Evolutionary conservation across 2,888 invertebrate genomes (phyloP).

Genomic region (Xylota segnis): DNA sequence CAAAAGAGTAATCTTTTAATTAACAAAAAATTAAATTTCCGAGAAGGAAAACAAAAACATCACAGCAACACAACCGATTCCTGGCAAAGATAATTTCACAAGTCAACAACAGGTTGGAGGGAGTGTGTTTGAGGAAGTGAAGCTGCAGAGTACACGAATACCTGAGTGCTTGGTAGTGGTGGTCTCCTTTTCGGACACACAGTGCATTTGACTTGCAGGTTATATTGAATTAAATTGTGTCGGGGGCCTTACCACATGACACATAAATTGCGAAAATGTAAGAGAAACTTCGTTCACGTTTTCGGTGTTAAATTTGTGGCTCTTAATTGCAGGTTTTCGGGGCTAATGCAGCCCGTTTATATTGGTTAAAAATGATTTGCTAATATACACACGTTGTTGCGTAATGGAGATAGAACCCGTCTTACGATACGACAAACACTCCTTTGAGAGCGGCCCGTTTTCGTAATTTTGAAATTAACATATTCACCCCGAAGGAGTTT

Average conservation of each 20-base stretch:
- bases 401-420: conserved; percentile 28
- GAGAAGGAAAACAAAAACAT: conserved; percentile 19
- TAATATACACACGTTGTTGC: conserved; percentile 56
- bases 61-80: conserved; percentile 13
- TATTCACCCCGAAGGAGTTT: conserved; percentile 18
- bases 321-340: conserved; percentile 61
- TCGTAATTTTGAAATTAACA: conserved; percentile 37
- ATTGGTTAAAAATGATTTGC: conserved; percentile 48
- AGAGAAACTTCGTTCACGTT: conserved; percentile 58
- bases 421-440: conserved; percentile 4
- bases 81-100: conserved; percentile 59
- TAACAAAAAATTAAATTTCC: conserved; percentile 63
- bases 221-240: conserved; percentile 68
- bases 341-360: conserved; percentile 26
- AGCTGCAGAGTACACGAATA: conserved; percentile 4
- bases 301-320: conserved; percentile 69
- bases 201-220: conserved; percentile 19
- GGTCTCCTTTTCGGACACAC: conserved; percentile 9
- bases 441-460: conserved; percentile 21
- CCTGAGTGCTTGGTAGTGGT: conserved; percentile 1
- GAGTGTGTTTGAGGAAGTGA: conserved; percentile 11
- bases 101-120: conserved; percentile 30
- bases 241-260: conserved; percentile 66
- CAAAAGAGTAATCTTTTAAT: conserved; percentile 59
- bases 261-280: conserved; percentile 62